Conservation (phyloP, 2,797 vertebrate species). For the Aselliscus stoliczkanus region DNA sequence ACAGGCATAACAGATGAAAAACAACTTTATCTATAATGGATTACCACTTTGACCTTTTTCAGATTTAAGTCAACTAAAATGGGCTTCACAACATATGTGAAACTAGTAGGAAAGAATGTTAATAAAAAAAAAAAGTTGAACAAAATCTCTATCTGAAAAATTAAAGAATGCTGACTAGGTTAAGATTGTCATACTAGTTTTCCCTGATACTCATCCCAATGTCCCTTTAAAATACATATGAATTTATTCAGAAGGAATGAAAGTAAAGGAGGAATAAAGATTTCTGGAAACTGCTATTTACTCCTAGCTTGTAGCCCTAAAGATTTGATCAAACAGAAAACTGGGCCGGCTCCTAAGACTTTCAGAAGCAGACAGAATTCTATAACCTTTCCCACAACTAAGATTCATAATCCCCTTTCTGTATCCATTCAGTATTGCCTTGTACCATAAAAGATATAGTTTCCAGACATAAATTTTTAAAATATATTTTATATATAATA, state of each 20-base stretch:
- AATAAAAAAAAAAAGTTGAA: background rate
- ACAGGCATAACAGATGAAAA: background rate
- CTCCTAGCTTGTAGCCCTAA: background rate
- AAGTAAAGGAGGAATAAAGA: background rate
- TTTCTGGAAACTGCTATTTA: background rate
- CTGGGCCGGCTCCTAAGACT: background rate
- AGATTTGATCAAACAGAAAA: background rate
- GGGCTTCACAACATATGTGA: background rate
- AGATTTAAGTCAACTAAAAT: background rate
- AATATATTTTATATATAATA: background rate
- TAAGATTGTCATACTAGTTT: background rate
- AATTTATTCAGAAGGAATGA: background rate
- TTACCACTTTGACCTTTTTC: background rate
- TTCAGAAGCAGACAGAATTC: background rate
- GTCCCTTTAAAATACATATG: background rate
- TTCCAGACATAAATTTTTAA: background rate
- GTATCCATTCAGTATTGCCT: background rate
- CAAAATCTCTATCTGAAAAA: conserved; percentile 13
- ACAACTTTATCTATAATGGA: background rate
- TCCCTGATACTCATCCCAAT: background rate
- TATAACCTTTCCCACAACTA: background rate
- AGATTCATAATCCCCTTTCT: background rate
- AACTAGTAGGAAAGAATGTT: background rate
- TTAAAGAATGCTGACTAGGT: background rate
- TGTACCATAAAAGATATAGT: background rate